phyloP scores from a whole-genome alignment of 1,140 invertebrate genomes.

The Catajapyx aquilonaris region DNA sequence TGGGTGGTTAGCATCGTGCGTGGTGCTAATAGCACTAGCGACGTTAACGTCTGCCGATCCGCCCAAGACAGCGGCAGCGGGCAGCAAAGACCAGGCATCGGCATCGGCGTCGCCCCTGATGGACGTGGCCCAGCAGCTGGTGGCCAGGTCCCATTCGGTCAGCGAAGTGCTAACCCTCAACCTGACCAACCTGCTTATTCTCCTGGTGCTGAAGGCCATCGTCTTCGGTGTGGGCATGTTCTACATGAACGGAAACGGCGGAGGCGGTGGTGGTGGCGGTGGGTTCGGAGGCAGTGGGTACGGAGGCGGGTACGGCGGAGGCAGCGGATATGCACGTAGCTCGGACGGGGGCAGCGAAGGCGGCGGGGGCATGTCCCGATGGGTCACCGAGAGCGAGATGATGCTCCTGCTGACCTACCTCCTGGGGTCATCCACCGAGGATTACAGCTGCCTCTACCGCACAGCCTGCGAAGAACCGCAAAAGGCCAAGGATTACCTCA shows the following conservation, averaged over 20 bases:
- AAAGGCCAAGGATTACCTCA: slow-evolving; percentile 45
- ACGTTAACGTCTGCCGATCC: too few species aligned
- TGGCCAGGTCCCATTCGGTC: background rate
- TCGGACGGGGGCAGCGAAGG: background rate
- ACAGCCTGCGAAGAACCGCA: slow-evolving; percentile 49
- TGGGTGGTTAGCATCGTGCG: too few species aligned
- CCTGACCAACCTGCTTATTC: slow-evolving; percentile 53
- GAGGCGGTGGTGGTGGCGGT: slow-evolving; percentile 1
- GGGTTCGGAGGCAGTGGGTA: background rate
- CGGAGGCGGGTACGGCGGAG: background rate
- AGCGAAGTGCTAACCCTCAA: slow-evolving; percentile 54
- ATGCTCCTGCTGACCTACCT: slow-evolving; percentile 43
- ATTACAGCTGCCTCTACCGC: slow-evolving; percentile 45
- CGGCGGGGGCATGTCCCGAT: slow-evolving; percentile 25
- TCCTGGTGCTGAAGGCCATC: slow-evolving; percentile 56
- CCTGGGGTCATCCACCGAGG: slow-evolving; percentile 34
- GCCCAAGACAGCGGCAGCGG: too few species aligned
- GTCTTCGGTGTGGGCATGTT: slow-evolving; percentile 46
- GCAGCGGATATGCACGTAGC: background rate
- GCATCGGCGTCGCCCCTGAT: too few species aligned
- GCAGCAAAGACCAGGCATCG: too few species aligned
- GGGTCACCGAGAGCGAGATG: slow-evolving; percentile 42
- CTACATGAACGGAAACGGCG: slow-evolving; percentile 8
- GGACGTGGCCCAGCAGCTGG: background rate
- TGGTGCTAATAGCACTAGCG: too few species aligned